Conservation (phyloP, 2,888 invertebrate species). For the Serripes groenlandicus region DNA sequence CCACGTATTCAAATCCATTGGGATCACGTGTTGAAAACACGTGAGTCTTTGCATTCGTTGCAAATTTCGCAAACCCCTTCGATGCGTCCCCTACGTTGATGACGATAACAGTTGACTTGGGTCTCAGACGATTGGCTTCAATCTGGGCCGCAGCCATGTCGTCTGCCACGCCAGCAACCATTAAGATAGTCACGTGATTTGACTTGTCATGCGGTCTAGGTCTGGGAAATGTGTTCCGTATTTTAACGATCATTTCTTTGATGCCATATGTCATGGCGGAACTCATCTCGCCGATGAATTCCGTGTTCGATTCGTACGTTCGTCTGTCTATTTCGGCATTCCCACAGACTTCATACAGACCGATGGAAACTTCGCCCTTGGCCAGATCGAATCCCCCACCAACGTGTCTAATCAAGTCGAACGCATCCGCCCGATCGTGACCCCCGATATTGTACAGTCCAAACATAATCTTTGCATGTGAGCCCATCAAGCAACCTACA, state of each 20-base stretch:
- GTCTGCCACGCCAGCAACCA: slow-evolving; percentile 24
- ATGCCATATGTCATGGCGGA: not conserved
- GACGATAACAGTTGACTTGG: not conserved
- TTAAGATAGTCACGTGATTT: slow-evolving; percentile 2
- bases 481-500: slow-evolving; percentile 36
- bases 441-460: slow-evolving; percentile 51
- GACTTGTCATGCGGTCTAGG: not conserved
- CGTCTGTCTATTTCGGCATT: not conserved
- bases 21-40: slow-evolving; percentile 5
- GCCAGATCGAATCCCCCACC: slow-evolving; percentile 38
- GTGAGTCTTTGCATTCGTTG: not conserved
- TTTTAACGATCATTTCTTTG: not conserved
- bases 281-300: slow-evolving; percentile 10
- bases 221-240: not conserved
- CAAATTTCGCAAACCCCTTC: not conserved
- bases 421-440: slow-evolving; percentile 20
- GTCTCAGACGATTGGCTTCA: not conserved
- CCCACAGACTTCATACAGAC: slow-evolving; percentile 33
- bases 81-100: not conserved
- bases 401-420: slow-evolving; percentile 38
- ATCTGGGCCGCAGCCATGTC: not conserved
- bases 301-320: not conserved
- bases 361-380: slow-evolving; percentile 41
- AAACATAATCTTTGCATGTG: slow-evolving; percentile 49
- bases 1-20: slow-evolving; percentile 21